Evolutionary conservation across 2,888 invertebrate species (phyloP).

Genomic region (Hofmannophila pseudospretella): DNA sequence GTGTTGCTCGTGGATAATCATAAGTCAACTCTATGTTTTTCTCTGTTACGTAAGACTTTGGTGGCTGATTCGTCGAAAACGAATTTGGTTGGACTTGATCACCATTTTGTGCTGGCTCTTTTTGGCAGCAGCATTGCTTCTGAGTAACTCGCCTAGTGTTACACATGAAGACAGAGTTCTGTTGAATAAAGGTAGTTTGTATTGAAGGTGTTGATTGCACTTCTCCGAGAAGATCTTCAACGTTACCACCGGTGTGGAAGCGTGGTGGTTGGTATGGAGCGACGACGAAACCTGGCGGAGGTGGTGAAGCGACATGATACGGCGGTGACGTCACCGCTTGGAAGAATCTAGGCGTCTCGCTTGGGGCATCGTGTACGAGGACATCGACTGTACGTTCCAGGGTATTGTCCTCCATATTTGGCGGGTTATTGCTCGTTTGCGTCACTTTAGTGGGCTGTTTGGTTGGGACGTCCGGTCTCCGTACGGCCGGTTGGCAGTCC

Average conservation of each 20-base stretch:
- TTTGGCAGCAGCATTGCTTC: slow-evolving; percentile 61
- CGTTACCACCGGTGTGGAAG: slow-evolving; percentile 79
- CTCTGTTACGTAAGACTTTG: slow-evolving; percentile 66
- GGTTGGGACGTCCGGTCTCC: slow-evolving; percentile 23
- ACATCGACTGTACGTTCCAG: slow-evolving; percentile 64
- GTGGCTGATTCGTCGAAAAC: slow-evolving; percentile 24
- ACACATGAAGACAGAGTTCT: slow-evolving; percentile 73
- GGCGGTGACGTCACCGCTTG: slow-evolving; percentile 62
- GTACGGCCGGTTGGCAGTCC: slow-evolving; percentile 53
- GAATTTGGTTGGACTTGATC: slow-evolving; percentile 23
- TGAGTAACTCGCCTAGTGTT: slow-evolving; percentile 64
- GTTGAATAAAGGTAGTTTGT: slow-evolving; percentile 67
- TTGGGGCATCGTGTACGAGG: slow-evolving; percentile 63
- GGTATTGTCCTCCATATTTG: slow-evolving; percentile 46
- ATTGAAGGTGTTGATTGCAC: slow-evolving; percentile 75
- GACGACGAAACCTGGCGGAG: slow-evolving; percentile 64
- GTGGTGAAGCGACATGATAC: slow-evolving; percentile 49
- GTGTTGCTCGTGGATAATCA: slow-evolving; percentile 67
- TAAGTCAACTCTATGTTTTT: slow-evolving; percentile 73
- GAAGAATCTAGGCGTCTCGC: slow-evolving; percentile 60
- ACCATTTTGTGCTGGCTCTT: slow-evolving; percentile 31
- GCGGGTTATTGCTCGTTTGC: slow-evolving; percentile 36
- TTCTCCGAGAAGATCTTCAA: slow-evolving; percentile 83
- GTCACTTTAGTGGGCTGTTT: slow-evolving; percentile 30
- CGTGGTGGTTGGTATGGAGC: slow-evolving; percentile 58